These are phyloP conservation scores for Caenorhabditis japonica DNA, from an alignment of 2,888 invertebrate genomes.

Conservation along the genomic window DNA sequence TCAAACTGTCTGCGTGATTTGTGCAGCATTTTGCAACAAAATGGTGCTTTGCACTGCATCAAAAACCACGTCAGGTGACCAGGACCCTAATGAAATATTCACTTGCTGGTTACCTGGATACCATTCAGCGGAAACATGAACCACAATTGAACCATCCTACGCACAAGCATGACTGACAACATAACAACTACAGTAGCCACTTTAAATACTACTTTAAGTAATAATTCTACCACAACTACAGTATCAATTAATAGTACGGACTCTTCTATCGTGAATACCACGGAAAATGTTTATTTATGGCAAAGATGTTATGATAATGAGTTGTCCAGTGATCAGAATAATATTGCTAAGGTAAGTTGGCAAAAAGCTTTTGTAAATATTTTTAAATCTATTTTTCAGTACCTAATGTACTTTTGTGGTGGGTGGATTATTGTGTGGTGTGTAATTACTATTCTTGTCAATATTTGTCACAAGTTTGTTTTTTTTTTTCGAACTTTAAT, in stretches of 20 bases:
- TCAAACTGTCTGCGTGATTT: too few species aligned
- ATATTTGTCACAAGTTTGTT: conserved; percentile 58
- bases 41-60: too few species aligned
- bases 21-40: too few species aligned
- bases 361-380: not conserved
- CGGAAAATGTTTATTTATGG: conserved; percentile 6
- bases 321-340: conserved; percentile 18
- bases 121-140: too few species aligned
- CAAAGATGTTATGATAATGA: conserved; percentile 41
- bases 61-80: too few species aligned
- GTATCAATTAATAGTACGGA: conserved; percentile 16
- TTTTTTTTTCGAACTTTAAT: too few species aligned
- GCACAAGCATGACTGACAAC: too few species aligned
- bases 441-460: conserved; percentile 59
- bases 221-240: conserved; percentile 14
- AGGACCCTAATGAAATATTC: conserved; percentile 27
- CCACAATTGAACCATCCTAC: conserved; percentile 37
- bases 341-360: conserved; percentile 33
- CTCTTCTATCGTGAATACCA: conserved; percentile 1
- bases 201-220: too few species aligned
- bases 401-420: conserved; percentile 51
- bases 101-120: too few species aligned
- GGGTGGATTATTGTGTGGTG: conserved; percentile 65
- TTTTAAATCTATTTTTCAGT: conserved; percentile 43
- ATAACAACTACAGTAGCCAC: too few species aligned